Conservation (phyloP, 2,113 vertebrate species). For the Cololabis saira region DNA sequence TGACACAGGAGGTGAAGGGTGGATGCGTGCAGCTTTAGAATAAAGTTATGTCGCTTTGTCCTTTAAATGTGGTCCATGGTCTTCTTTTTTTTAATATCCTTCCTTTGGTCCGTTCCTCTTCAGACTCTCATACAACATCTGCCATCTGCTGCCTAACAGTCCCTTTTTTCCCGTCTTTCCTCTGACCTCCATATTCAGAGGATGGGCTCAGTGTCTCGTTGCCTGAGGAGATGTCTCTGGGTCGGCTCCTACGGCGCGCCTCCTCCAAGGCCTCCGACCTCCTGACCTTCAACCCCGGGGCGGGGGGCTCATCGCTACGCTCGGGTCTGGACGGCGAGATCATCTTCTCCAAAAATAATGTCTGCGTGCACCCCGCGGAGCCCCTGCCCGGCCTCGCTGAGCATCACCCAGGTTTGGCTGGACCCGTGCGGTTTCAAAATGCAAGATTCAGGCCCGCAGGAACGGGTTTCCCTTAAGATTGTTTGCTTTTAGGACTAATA, state of each 20-base stretch:
- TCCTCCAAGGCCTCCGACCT: constrained; percentile 96
- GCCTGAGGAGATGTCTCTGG: constrained; percentile 93
- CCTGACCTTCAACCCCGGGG: constrained; percentile 88
- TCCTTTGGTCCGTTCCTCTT: background rate
- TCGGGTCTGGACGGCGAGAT: constrained; percentile 90
- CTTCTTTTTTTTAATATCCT: background rate
- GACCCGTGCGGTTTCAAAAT: background rate
- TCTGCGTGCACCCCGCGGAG: constrained; percentile 93
- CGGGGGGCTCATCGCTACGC: constrained; percentile 75
- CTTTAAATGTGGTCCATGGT: background rate
- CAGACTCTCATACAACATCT: background rate
- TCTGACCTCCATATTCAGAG: constrained; percentile 74
- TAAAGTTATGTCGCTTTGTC: background rate
- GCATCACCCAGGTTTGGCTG: constrained; percentile 91
- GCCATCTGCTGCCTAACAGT: background rate
- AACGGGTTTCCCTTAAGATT: background rate
- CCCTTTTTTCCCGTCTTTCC: background rate
- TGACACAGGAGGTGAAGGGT: constrained; percentile 30
- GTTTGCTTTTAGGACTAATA: background rate
- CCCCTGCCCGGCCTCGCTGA: constrained; percentile 88
- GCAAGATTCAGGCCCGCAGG: background rate
- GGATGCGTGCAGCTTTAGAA: constrained; percentile 10
- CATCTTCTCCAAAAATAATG: constrained; percentile 98
- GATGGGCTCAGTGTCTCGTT: constrained; percentile 86
- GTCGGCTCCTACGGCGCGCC: constrained; percentile 95